Conservation (phyloP, 53 echinoderm and acorn worm genomes). For the Antedon mediterranea region DNA sequence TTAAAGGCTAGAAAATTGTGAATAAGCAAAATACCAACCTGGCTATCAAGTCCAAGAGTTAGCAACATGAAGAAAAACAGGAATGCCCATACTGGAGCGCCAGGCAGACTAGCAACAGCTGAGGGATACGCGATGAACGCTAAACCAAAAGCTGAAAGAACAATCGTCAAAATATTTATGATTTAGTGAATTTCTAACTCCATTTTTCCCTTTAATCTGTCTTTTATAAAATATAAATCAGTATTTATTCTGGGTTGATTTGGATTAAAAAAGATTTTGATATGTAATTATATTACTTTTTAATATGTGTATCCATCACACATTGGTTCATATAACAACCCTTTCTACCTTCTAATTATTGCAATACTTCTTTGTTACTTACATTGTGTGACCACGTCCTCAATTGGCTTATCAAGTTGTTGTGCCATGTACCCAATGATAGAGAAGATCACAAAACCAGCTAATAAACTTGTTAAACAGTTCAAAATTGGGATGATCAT, state of each 20-base stretch:
- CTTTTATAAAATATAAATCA: too few relatives aligned
- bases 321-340: too few relatives aligned
- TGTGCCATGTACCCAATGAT: slow-evolving; percentile 78
- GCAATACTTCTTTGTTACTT: slow-evolving; percentile 7
- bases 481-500: slow-evolving; percentile 62
- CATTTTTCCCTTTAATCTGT: too few relatives aligned
- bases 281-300: too few relatives aligned
- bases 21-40: not conserved
- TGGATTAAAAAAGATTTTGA: too few relatives aligned
- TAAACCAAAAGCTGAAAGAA: slow-evolving; percentile 13
- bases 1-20: too few relatives aligned
- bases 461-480: slow-evolving; percentile 75
- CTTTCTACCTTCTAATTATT: too few relatives aligned
- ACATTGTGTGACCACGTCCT: slow-evolving; percentile 59
- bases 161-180: not conserved
- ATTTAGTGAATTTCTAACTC: too few relatives aligned
- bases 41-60: slow-evolving; percentile 18
- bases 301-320: too few relatives aligned
- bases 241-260: too few relatives aligned
- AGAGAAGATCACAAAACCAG: slow-evolving; percentile 86
- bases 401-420: slow-evolving; percentile 41
- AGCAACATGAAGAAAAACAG: slow-evolving; percentile 33
- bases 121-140: slow-evolving; percentile 31
- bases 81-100: slow-evolving; percentile 20
- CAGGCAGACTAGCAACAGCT: slow-evolving; percentile 20